phyloP scores from a whole-genome alignment of 2,113 vertebrate genomes.

The Salvelinus namaycush region DNA sequence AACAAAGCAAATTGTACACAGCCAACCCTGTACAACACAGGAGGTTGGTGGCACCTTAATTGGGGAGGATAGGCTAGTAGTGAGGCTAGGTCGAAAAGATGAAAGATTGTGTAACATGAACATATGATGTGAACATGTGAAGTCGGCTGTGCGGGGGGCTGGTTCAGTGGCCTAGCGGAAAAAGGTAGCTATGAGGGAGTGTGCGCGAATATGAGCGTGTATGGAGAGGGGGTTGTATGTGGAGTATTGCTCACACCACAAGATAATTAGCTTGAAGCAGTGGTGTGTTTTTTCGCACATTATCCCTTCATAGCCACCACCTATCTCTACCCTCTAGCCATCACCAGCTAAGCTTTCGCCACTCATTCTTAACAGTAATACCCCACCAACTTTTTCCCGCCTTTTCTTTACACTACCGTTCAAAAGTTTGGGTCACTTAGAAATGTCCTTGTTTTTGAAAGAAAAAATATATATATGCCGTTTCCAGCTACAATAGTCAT shows the following conservation, averaged over 20 bases:
- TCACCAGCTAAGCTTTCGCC: no score
- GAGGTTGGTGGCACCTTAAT: no score
- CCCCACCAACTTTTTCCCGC: no score
- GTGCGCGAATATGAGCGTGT: not conserved
- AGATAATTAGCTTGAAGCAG: constrained; percentile 36
- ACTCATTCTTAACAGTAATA: no score
- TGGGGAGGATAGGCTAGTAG: no score
- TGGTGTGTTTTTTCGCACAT: constrained; percentile 28
- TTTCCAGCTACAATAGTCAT: no score
- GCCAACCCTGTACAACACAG: constrained; percentile 43
- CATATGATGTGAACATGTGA: constrained; percentile 1
- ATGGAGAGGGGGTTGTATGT: constrained; percentile 28
- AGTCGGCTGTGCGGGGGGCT: not conserved
- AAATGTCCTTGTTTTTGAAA: no score
- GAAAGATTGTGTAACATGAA: not conserved
- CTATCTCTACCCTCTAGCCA: constrained; percentile 17
- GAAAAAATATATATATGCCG: no score
- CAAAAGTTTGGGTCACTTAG: no score
- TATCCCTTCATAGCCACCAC: constrained; percentile 9
- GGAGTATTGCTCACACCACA: constrained; percentile 24
- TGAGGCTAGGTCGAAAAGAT: constrained; percentile 1
- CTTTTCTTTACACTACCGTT: no score
- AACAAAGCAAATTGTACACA: constrained; percentile 70
- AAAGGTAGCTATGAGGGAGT: not conserved
- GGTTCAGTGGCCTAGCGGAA: not conserved